Base-by-base conservation (phyloP, 2,113 vertebrate species). In the Opisthocomus hoazin region DNA sequence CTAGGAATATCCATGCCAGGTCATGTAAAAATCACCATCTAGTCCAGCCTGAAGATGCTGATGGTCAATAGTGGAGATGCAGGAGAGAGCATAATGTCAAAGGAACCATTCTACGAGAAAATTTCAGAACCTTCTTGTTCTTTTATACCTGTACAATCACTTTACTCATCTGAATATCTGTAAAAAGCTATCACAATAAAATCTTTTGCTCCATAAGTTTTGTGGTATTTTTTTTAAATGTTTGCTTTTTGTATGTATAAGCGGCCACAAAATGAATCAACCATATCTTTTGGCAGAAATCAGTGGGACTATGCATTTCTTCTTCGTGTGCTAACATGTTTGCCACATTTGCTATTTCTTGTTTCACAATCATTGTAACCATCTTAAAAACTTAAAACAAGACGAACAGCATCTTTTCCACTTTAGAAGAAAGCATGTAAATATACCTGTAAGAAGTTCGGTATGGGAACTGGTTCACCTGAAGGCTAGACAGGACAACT, bases 1-100 rank as follows among this genome's bases (percentile, higher is more conserved):
- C 10, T 50, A n/a, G 11, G 27, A 60, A 50, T 15, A 87, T 27
- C 7, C 0, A 0, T 79, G 26, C 36, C 45, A 76, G 66, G 15
- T 64, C 14, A 22, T 66, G 75, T 68, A 46, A 85, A 95, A 90
- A 12, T 2, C 10, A 19, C 20, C 6, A 10, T 37, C 15, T 50
- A 68, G 32, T 58, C 21, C 22, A 76, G 26, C 17, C 30, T 87
- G 57, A 71, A 56, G 53, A 76, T 79, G 34, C 9, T 83, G 26
- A 21, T 36, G 36, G 15, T 56, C 61, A 71, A 10, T 71, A 76
- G 76, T 14, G 14, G 53, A 46, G 46, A 41, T 30, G 22, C 29
- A 46, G 17, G 12, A 46, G 12, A 58, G 13, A 88, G 11, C 7
- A 39, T 8, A 76, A 34, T 6, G 8, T 39, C 34, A 64, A 79